Evolutionary conservation across 2,888 invertebrate genomes (phyloP).

Genomic region (Drosophila testacea): DNA sequence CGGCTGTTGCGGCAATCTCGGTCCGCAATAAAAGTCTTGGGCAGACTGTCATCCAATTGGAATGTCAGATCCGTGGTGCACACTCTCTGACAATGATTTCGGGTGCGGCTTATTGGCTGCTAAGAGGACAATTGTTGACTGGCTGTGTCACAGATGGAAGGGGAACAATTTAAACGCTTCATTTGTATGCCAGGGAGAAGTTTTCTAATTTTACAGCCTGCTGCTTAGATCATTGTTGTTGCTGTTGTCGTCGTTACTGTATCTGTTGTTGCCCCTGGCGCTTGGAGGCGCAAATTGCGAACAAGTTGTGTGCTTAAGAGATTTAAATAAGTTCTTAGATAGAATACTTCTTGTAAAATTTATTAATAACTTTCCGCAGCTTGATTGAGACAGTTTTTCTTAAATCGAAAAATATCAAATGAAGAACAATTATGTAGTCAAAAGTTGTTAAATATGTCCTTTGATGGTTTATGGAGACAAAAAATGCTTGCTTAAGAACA

Average conservation of each 20-base stretch:
- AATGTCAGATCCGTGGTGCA: conserved; percentile 19
- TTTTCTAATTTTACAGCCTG: conserved; percentile 49
- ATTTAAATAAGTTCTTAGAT: conserved; percentile 27
- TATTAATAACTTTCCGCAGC: not conserved
- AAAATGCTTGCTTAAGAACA: not conserved
- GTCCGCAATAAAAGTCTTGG: conserved; percentile 47
- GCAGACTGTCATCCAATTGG: conserved; percentile 25
- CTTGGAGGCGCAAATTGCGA: conserved; percentile 19
- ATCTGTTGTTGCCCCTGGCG: conserved; percentile 14
- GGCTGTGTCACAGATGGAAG: not conserved
- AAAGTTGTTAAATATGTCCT: no score
- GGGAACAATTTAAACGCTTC: conserved; percentile 49
- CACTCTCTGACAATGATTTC: conserved; percentile 42
- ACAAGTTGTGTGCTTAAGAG: conserved; percentile 20
- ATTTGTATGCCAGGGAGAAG: conserved; percentile 59
- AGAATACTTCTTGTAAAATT: not conserved
- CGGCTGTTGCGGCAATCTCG: conserved; percentile 47
- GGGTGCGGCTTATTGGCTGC: conserved; percentile 59
- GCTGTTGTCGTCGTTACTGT: conserved; percentile 6
- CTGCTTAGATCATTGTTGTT: conserved; percentile 22
- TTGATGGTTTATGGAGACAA: not conserved
- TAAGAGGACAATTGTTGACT: conserved; percentile 55
- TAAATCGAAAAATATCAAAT: not conserved
- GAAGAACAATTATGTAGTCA: not conserved
- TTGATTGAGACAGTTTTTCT: not conserved